Evolutionary conservation across 1,140 invertebrate genomes (phyloP).

Genomic region (Polyergus mexicanus): DNA sequence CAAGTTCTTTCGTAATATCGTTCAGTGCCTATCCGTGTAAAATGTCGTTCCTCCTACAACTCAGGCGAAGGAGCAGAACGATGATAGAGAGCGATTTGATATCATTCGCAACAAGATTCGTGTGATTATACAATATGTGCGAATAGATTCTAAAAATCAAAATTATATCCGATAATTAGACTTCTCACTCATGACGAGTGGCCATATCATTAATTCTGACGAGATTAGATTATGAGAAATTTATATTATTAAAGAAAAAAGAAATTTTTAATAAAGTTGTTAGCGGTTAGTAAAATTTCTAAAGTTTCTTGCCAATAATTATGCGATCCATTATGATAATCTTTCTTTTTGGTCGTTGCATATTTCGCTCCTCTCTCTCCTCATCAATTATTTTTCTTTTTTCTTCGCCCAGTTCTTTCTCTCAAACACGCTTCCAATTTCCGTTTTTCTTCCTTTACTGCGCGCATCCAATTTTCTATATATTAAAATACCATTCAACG

Average conservation of each 20-base stretch:
- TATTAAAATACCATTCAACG: constrained; percentile 64
- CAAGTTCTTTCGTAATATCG: constrained; percentile 44
- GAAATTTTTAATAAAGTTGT: background rate
- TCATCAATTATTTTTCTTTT: background rate
- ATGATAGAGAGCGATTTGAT: background rate
- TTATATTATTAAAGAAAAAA: constrained; percentile 5
- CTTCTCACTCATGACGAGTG: background rate
- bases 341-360: background rate
- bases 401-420: constrained; percentile 59
- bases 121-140: background rate
- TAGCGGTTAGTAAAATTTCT: background rate
- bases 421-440: constrained; percentile 19
- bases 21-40: constrained; percentile 22
- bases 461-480: constrained; percentile 36
- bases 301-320: background rate
- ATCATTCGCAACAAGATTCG: background rate
- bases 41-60: background rate
- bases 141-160: background rate
- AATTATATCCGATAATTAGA: background rate
- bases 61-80: constrained; percentile 56
- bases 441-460: constrained; percentile 13
- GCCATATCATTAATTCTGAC: background rate
- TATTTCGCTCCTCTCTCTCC: background rate
- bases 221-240: too few species aligned
- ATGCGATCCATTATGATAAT: background rate